These are phyloP conservation scores for Coracopsis vasa DNA, from an alignment of 2,113 vertebrate genomes.

Conservation along the genomic window DNA sequence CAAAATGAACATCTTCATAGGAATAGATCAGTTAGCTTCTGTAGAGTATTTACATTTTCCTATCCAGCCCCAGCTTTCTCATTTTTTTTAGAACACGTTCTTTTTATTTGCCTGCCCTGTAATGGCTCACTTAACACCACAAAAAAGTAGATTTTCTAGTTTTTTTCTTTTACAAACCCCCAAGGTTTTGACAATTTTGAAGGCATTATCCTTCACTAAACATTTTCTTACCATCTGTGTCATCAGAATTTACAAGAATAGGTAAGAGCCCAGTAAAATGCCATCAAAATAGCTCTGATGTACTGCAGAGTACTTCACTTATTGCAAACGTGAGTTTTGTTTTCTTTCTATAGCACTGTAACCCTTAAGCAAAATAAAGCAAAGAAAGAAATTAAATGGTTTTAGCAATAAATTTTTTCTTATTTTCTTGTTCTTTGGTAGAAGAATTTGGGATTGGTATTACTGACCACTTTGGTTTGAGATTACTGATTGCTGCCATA, in stretches of 20 bases:
- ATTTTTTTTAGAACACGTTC: not conserved
- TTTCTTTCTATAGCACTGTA: not conserved
- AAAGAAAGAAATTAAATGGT: not conserved
- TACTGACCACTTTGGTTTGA: not conserved
- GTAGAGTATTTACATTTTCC: not conserved
- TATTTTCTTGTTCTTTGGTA: not conserved
- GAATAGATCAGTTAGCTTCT: not conserved
- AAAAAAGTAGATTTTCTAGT: not conserved
- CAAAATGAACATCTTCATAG: not conserved
- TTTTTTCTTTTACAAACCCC: not conserved
- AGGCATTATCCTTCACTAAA: not conserved
- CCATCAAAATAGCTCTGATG: not conserved
- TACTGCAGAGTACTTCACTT: not conserved
- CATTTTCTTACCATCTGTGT: not conserved
- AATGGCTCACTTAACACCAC: not conserved
- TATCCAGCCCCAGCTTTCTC: accelerated
- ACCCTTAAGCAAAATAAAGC: not conserved
- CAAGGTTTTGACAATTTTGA: not conserved
- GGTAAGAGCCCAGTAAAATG: not conserved
- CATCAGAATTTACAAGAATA: not conserved
- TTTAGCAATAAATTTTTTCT: not conserved
- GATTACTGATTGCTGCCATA: not conserved
- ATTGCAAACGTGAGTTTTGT: not conserved
- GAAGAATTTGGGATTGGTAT: not conserved
- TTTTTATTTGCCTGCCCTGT: not conserved